Evolutionary conservation across 2,888 invertebrate species (phyloP).

Genomic region (Acheta domesticus): DNA sequence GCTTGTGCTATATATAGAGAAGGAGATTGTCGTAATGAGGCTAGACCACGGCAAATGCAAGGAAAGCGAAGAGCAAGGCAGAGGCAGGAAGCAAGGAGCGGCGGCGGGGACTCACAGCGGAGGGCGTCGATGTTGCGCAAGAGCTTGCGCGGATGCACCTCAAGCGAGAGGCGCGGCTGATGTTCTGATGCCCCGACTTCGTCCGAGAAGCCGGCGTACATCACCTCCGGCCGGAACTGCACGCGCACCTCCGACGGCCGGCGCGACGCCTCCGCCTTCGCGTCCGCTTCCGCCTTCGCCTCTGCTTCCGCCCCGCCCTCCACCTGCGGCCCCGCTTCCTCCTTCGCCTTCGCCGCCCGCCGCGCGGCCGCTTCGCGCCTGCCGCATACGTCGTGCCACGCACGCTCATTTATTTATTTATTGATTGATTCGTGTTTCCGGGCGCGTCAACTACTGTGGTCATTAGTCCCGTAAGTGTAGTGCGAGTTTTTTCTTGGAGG

Average conservation of each 20-base stretch:
- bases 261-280: not conserved
- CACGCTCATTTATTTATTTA: too few species aligned
- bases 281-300: not conserved
- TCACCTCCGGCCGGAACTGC: not conserved
- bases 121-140: not conserved
- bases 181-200: fast-evolving
- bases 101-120: not conserved
- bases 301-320: not conserved
- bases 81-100: too few species aligned
- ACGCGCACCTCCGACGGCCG: not conserved
- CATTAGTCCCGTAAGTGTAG: too few species aligned
- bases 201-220: not conserved
- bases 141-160: not conserved
- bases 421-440: too few species aligned
- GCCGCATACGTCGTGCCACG: too few species aligned
- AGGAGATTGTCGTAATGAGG: too few species aligned
- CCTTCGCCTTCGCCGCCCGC: not conserved
- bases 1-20: too few species aligned
- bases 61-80: too few species aligned
- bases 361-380: too few species aligned
- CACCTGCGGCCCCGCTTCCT: not conserved
- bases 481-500: too few species aligned
- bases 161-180: not conserved
- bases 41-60: too few species aligned
- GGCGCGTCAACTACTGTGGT: too few species aligned